Percentiles rank a stretch among this genome's conserved stretches.
These are phyloP conservation scores for Phrynocephalus vlangalii DNA, from an alignment of 2,797 vertebrate genomes.

Conservation along the genomic window DNA sequence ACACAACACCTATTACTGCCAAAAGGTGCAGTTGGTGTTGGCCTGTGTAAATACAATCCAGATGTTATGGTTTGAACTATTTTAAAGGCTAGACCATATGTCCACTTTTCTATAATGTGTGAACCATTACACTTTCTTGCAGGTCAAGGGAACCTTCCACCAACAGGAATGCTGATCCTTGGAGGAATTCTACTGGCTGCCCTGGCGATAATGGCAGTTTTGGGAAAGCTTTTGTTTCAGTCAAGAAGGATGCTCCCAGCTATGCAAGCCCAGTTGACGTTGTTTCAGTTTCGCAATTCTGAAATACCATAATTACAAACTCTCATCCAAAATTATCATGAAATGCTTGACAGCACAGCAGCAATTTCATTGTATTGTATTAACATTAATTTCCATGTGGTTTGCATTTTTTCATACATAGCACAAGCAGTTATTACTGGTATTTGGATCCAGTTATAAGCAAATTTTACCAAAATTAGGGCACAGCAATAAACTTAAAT, in stretches of 20 bases:
- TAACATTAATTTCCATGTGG: slow-evolving; percentile 2
- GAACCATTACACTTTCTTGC: slow-evolving; percentile 24
- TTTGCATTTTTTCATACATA: background rate
- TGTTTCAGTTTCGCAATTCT: slow-evolving; percentile 83
- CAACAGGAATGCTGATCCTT: slow-evolving; percentile 81
- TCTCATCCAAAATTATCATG: background rate
- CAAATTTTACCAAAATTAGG: background rate
- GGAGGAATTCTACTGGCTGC: slow-evolving; percentile 77
- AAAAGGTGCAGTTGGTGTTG: background rate
- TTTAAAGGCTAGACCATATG: background rate
- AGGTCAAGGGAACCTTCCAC: slow-evolving; percentile 69
- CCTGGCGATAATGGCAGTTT: slow-evolving; percentile 78
- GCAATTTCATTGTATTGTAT: background rate
- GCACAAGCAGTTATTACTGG: slow-evolving; percentile 1
- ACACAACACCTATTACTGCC: background rate
- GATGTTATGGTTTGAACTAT: background rate
- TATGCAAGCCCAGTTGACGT: slow-evolving; percentile 81
- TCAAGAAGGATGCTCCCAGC: slow-evolving; percentile 81
- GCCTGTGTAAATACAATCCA: background rate
- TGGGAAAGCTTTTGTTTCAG: slow-evolving; percentile 81
- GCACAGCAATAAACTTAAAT: background rate
- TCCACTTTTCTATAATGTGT: slow-evolving; percentile 4
- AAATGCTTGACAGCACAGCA: background rate
- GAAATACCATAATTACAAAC: slow-evolving; percentile 78
- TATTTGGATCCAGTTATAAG: slow-evolving; percentile 4